Percentiles rank a stretch among this genome's conserved stretches.
Conservation (phyloP, 1,140 invertebrate genomes). For the Musca domestica region DNA sequence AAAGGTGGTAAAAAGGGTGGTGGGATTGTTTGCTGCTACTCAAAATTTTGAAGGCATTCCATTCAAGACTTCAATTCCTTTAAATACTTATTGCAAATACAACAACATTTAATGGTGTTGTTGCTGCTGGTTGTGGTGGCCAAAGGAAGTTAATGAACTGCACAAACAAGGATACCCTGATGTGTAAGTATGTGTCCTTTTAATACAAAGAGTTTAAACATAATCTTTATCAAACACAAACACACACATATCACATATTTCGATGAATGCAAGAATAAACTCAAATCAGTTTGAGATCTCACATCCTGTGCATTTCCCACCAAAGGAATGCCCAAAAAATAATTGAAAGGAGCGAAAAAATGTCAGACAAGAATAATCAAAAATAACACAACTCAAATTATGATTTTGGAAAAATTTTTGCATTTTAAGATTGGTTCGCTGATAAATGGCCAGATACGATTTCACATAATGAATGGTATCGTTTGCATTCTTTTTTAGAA, state of each 20-base stretch:
- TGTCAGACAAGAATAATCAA: not conserved
- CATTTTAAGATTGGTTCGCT: not conserved
- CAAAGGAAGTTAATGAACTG: not conserved
- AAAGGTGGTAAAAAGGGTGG: slow-evolving; percentile 3
- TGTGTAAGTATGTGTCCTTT: not conserved
- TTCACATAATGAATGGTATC: too few relatives aligned
- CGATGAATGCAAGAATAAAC: not conserved
- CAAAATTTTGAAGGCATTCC: not conserved
- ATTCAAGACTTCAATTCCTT: not conserved
- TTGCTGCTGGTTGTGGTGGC: too few relatives aligned
- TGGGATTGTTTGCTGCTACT: not conserved
- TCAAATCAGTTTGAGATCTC: not conserved
- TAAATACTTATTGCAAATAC: not conserved
- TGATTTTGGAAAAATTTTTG: not conserved
- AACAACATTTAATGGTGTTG: too few relatives aligned
- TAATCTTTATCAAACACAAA: too few relatives aligned
- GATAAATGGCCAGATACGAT: too few relatives aligned
- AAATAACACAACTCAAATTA: not conserved
- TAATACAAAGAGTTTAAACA: not conserved
- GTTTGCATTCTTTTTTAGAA: too few relatives aligned
- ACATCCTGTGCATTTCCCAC: slow-evolving; percentile 20
- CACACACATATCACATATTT: not conserved
- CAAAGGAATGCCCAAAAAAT: not conserved
- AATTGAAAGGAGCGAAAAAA: not conserved
- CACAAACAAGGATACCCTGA: not conserved